phyloP scores from a whole-genome alignment of 1,140 invertebrate species.

The Reticulitermes speratus region DNA sequence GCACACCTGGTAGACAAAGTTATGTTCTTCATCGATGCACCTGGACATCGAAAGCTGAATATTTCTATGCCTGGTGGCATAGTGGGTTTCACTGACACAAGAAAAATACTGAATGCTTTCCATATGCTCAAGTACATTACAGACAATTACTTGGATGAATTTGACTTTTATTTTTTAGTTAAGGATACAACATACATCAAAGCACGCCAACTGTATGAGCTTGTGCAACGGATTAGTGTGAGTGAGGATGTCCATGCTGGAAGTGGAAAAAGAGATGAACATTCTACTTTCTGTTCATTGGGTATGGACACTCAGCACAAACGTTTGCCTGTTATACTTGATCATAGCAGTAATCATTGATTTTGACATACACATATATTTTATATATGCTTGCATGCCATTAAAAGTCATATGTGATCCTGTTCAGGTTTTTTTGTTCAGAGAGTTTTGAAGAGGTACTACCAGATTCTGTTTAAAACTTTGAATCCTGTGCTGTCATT shows the following conservation, averaged over 20 bases:
- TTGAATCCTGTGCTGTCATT: too few species aligned
- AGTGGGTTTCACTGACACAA: slow-evolving; percentile 76
- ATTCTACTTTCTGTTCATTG: slow-evolving; percentile 61
- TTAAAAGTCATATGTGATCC: too few species aligned
- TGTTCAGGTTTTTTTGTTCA: too few species aligned
- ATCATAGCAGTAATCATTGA: not conserved
- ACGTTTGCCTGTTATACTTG: not conserved
- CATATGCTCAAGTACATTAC: slow-evolving; percentile 86
- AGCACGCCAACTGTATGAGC: slow-evolving; percentile 63
- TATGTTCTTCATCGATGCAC: slow-evolving; percentile 72
- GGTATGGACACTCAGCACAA: slow-evolving; percentile 48
- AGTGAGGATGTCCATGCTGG: slow-evolving; percentile 80
- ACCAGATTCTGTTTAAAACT: too few species aligned
- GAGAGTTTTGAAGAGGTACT: too few species aligned
- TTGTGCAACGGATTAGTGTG: slow-evolving; percentile 76
- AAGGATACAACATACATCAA: slow-evolving; percentile 81
- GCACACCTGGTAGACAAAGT: slow-evolving; percentile 77
- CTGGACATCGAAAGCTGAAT: slow-evolving; percentile 61
- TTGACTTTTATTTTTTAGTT: slow-evolving; percentile 86
- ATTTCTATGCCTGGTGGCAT: slow-evolving; percentile 73
- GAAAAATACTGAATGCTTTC: slow-evolving; percentile 71
- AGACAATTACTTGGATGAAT: slow-evolving; percentile 84
- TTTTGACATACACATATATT: not conserved
- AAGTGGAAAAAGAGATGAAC: slow-evolving; percentile 43
- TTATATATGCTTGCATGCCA: not conserved